These are phyloP conservation scores for Drosophila kepulauana DNA, from an alignment of 1,140 invertebrate genomes.

Conservation along the genomic window DNA sequence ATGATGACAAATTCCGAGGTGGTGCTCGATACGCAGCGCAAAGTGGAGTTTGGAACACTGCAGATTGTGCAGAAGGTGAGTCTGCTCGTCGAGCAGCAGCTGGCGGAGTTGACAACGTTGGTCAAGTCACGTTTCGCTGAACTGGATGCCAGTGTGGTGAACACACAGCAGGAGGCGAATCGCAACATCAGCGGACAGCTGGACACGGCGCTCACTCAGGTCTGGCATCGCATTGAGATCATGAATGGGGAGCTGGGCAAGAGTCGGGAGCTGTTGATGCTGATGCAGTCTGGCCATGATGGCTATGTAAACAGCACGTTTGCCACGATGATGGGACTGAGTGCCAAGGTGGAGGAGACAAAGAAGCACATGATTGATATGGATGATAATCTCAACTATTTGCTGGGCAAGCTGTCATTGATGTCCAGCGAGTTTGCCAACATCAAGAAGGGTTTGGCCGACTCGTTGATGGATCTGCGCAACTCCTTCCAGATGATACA, in stretches of 20 bases:
- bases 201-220: conserved; percentile 93
- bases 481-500: conserved; percentile 89
- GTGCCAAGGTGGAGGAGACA: conserved; percentile 91
- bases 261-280: conserved; percentile 90
- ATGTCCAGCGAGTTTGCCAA: conserved; percentile 95
- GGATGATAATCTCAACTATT: conserved; percentile 93
- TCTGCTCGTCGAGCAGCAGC: conserved; percentile 89
- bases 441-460: conserved; percentile 91
- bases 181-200: conserved; percentile 92
- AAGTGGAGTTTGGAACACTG: conserved; percentile 93
- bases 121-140: conserved; percentile 89
- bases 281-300: conserved; percentile 92
- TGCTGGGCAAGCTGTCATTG: conserved; percentile 91
- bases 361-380: conserved; percentile 93
- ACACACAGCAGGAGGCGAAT: conserved; percentile 90
- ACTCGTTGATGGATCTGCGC: conserved; percentile 90
- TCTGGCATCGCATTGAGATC: conserved; percentile 94
- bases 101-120: conserved; percentile 89
- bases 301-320: conserved; percentile 93
- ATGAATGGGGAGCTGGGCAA: conserved; percentile 94
- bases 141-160: conserved; percentile 89
- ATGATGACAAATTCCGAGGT: conserved; percentile 94
- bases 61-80: conserved; percentile 93
- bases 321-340: conserved; percentile 92
- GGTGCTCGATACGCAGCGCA: conserved; percentile 92